Base-by-base conservation (phyloP, 2,888 invertebrate species). In the Ctenicera cuprea region DNA sequence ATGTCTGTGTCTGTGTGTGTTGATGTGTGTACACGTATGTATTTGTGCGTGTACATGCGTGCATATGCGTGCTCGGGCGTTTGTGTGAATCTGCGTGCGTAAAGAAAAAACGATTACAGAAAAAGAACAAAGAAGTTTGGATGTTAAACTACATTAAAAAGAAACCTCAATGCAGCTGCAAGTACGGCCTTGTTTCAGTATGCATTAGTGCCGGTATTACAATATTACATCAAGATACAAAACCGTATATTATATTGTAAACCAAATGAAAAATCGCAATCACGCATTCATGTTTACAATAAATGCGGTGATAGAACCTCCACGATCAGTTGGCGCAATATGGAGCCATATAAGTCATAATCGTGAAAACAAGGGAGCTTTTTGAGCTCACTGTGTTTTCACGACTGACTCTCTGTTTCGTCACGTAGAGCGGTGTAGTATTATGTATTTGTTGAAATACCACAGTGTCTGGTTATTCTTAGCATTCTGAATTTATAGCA, bases 401-500 rank as follows among this genome's bases (percentile, higher is more conserved):
- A 76, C 76, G 77, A 77, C 75, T 68, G 72, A 69, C 75, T 71
- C 72, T 74, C 74, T 75, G 78, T 77, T 77, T 79, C 78, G 77
- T 79, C 78, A 78, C 78, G 78, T 78, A 72, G 66, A 72, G 71
- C 74, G 76, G 73, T 73, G 70, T 71, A 67, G 76, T 74, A 78
- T 77, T 78, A 76, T 76, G 78, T 78, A 76, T 78, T 78, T 78
- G 76, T 73, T 76, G 76, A 78, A 77, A 78, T 78, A 76, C 78
- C 78, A 74, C 77, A 74, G 74, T 76, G 75, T 72, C 76, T 76
- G 75, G 74, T 75, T 77, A 77, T 77, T 77, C 76, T 75, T 75
- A 75, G 75, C 75, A 65, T 68, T 74, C 75, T 71, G 69, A 75
- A 78, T 78, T 78, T 78, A 77, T 77, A 50, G 76, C 73, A 71